Evolutionary conservation across 2,113 vertebrate genomes (phyloP).

Genomic region (Vanacampus margaritifer): DNA sequence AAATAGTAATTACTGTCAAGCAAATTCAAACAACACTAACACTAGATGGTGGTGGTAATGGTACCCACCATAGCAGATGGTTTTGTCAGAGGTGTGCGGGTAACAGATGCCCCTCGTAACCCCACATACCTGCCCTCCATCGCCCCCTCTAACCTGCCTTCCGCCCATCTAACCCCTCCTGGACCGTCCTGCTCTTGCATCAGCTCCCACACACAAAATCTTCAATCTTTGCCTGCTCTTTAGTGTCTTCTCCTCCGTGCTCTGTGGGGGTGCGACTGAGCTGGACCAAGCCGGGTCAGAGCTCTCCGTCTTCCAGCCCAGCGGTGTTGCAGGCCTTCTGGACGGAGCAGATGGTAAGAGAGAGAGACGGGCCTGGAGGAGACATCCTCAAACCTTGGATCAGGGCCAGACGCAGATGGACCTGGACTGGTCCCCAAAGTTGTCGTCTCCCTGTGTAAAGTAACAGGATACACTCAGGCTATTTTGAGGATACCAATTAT

Average conservation of each 20-base stretch:
- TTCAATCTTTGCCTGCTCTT: slow-evolving; percentile 8
- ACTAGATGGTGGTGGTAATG: no score
- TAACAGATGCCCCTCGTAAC: slow-evolving; percentile 68
- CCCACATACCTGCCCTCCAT: slow-evolving; percentile 30
- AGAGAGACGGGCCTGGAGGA: slow-evolving; percentile 63
- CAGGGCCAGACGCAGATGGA: slow-evolving; percentile 70
- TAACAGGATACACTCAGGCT: not conserved
- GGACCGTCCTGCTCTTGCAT: slow-evolving; percentile 28
- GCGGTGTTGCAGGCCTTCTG: slow-evolving; percentile 72
- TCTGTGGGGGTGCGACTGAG: slow-evolving; percentile 30
- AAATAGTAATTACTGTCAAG: no score
- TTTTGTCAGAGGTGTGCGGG: slow-evolving; percentile 72
- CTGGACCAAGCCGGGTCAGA: not conserved
- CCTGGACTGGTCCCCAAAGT: slow-evolving; percentile 49
- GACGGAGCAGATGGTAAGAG: slow-evolving; percentile 75
- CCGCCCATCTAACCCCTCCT: slow-evolving; percentile 16
- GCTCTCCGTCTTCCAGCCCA: slow-evolving; percentile 25
- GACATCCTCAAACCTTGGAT: slow-evolving; percentile 79
- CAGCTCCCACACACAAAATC: slow-evolving; percentile 10
- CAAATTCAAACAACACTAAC: no score
- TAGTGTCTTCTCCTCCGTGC: slow-evolving; percentile 20
- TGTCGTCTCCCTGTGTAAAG: slow-evolving; percentile 17
- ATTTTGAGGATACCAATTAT: no score
- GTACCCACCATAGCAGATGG: no score
- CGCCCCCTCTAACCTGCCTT: slow-evolving; percentile 7